Evolutionary conservation across 2,888 invertebrate genomes (phyloP), one percentile per base, ranked within the genome.

Genomic region (Hirudinaria manillensis): DNA sequence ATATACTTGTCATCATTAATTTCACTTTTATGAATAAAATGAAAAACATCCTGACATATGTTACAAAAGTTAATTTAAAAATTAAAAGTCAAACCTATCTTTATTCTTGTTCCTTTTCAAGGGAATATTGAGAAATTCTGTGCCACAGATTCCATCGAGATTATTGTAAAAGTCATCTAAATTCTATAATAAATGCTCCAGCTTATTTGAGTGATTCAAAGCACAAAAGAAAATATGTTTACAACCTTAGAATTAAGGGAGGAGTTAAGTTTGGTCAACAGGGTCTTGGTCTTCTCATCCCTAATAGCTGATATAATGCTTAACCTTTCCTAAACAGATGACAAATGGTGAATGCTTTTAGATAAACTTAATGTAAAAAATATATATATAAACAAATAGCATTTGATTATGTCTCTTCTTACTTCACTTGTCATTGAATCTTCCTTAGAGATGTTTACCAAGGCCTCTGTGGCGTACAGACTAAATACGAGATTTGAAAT

Each of bases 31-130:
- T n/a, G n/a, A n/a, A n/a, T n/a, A n/a, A n/a, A n/a, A n/a, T n/a
- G n/a, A n/a, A n/a, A n/a, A n/a, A n/a, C n/a, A n/a, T n/a, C n/a
- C n/a, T n/a, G n/a, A n/a, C n/a, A 65, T 27, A 38, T 21, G 6
- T 45, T 7, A 51, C n/a, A 7, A 56, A 36, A 6, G 10, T 38
- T 36, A 56, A 13, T 38, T 29, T 0, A 67, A 38, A 38, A 38
- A 75, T 19, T 7, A 16, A 56, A 4, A 7, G 38, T 27, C 45
- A 45, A 29, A 87, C 88, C 86, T 87, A 82, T 89, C 89, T 83
- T 92, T 93, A 84, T 93, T 94, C 84, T 94, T 94, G 83, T 96
- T 95, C 85, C 94, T 95, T 82, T 91, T 92, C 78, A 93, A 86
- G 80, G 83, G 29, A n/a, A 85, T 79, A 55, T 83, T 82, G 32